phyloP scores from a whole-genome alignment of 2,888 invertebrate species.

The Tupiocoris notatus region DNA sequence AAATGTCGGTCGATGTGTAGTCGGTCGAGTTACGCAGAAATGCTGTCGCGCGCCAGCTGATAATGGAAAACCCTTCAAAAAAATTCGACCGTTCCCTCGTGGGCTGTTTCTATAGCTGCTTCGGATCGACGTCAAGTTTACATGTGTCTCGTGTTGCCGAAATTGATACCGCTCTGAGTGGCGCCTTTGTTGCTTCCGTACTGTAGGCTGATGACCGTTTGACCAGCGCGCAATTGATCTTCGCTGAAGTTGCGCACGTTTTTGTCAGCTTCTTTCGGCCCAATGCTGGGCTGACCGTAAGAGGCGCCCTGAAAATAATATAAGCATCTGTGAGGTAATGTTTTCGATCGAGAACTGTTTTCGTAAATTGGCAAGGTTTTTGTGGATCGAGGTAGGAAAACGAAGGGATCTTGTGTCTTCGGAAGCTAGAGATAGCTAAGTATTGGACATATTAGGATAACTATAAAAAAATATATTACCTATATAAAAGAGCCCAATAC shows the following conservation, averaged over 20 bases:
- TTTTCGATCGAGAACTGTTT: no score
- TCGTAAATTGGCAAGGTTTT: no score
- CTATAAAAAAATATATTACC: no score
- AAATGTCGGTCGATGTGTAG: neutral
- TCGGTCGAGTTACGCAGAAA: no score
- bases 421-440: no score
- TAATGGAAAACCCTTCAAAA: no score
- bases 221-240: slow-evolving; percentile 89
- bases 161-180: slow-evolving; percentile 92
- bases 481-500: no score
- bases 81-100: neutral
- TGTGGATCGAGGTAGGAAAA: no score
- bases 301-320: slow-evolving; percentile 64
- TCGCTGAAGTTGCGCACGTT: slow-evolving; percentile 91
- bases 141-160: slow-evolving; percentile 97
- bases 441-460: no score
- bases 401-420: no score
- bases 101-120: neutral
- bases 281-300: slow-evolving; percentile 83
- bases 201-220: slow-evolving; percentile 90
- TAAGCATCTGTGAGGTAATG: no score
- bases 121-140: slow-evolving; percentile 57
- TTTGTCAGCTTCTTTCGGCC: slow-evolving; percentile 94
- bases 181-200: slow-evolving; percentile 98
- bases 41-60: no score